Evolutionary conservation across 2,113 vertebrate genomes (phyloP), one percentile per base, ranked within the genome.

Genomic region (Neoarius graeffei): DNA sequence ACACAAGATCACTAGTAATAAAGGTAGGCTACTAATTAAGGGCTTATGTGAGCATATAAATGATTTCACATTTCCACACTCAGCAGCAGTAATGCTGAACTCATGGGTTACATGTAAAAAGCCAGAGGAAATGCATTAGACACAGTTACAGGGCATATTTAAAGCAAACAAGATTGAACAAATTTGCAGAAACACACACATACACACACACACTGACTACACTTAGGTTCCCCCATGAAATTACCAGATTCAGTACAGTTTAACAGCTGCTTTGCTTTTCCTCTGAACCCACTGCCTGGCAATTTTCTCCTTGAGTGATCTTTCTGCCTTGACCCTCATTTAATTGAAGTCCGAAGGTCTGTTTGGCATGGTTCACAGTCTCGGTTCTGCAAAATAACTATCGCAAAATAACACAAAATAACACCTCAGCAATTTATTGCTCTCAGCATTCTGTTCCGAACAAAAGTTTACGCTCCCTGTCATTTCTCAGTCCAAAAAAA

Each of bases 281-380:
- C 6, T 86, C 27, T 15, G 48, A 81, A 90, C 59, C 74, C 50
- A 14, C 66, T 57, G 48, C 30, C 59, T 74, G 59, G 64, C 56
- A 62, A 88, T 90, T 90, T 86, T 88, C 77, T 74, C 87, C 87
- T 62, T 59, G 25, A 67, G 48, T 86, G 76, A 42, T 77, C 81
- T 79, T 69, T 62, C 64, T 60, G n/a, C 52, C 42, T 82, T 56
- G 66, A 89, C 89, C 84, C 50, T 48, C 15, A 3, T 13, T 20
- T 84, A 87, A 88, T 84, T 76, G 14, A 30, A 64, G 50, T 64
- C 69, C 7, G 82, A 81, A 88, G 87, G 87, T 89, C 66, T 74
- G 52, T 66, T 87, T 81, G 81, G 64, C 57, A 89, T 14, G 52
- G 83, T 17, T 74, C 81, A 83, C 77, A 8, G 59, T 79, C 62